phyloP scores from a whole-genome alignment of 92 coral and sea anemone species.

The Epizoanthus stellaris region DNA sequence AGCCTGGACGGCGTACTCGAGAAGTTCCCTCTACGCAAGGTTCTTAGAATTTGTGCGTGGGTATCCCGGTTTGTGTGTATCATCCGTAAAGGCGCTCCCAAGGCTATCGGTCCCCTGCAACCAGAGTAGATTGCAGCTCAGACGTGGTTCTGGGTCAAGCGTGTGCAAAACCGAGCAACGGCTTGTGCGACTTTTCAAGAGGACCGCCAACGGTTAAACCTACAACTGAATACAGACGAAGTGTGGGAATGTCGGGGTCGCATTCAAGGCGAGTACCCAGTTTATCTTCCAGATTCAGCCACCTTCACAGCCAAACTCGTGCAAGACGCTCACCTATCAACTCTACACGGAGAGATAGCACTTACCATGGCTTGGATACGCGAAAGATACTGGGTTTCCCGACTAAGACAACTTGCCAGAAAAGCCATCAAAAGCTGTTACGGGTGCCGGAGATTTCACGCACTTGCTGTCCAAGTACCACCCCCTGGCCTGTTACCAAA shows the following conservation, averaged over 20 bases:
- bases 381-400: background rate
- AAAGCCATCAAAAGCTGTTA: background rate
- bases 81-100: too few relatives aligned
- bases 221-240: background rate
- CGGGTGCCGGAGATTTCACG: conserved; percentile 13
- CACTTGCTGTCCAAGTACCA: background rate
- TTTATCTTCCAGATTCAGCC: background rate
- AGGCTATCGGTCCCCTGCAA: background rate
- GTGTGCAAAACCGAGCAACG: too few relatives aligned
- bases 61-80: background rate
- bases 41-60: conserved; percentile 26
- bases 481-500: conserved; percentile 6
- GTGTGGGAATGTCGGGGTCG: conserved; percentile 1
- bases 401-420: background rate
- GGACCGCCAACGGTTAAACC: too few relatives aligned
- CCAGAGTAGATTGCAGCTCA: background rate
- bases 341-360: background rate
- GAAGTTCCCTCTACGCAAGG: conserved; percentile 4
- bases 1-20: background rate
- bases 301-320: background rate
- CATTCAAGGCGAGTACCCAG: background rate
- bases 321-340: background rate
- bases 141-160: too few relatives aligned
- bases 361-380: conserved; percentile 1
- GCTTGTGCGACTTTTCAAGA: too few relatives aligned